These are phyloP conservation scores for Drosophila pseudotalamancana DNA, from an alignment of 2,888 invertebrate genomes.

Conservation along the genomic window DNA sequence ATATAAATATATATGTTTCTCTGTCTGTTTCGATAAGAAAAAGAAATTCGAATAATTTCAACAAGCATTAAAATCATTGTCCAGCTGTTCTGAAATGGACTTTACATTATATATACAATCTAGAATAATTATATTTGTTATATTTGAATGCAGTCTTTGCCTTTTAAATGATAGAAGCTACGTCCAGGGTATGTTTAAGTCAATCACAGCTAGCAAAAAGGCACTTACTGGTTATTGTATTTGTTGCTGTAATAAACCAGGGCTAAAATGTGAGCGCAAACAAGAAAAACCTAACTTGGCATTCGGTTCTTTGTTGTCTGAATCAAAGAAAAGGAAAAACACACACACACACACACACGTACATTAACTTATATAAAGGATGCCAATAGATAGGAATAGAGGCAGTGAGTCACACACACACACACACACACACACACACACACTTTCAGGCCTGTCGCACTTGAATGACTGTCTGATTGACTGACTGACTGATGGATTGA, in stretches of 20 bases:
- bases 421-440: slow-evolving; percentile 6
- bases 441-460: slow-evolving; percentile 38
- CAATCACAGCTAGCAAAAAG: too few species aligned
- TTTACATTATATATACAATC: too few species aligned
- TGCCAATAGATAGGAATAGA: slow-evolving; percentile 24
- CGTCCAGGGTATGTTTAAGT: background rate
- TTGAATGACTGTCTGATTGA: slow-evolving; percentile 46
- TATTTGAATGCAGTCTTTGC: too few species aligned
- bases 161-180: background rate
- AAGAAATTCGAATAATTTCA: too few species aligned
- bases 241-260: slow-evolving; percentile 19
- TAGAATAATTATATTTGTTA: too few species aligned
- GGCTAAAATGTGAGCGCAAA: slow-evolving; percentile 21
- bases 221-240: background rate
- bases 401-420: slow-evolving; percentile 25
- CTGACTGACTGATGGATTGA: slow-evolving; percentile 40
- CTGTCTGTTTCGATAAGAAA: too few species aligned
- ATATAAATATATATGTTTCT: background rate
- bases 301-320: slow-evolving; percentile 48
- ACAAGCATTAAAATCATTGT: too few species aligned
- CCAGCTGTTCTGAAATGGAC: too few species aligned
- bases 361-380: slow-evolving; percentile 17
- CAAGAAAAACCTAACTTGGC: slow-evolving; percentile 17
- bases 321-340: slow-evolving; percentile 4
- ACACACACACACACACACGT: background rate